Evolutionary conservation across 2,113 vertebrate species (phyloP).

Genomic region (Conger conger): DNA sequence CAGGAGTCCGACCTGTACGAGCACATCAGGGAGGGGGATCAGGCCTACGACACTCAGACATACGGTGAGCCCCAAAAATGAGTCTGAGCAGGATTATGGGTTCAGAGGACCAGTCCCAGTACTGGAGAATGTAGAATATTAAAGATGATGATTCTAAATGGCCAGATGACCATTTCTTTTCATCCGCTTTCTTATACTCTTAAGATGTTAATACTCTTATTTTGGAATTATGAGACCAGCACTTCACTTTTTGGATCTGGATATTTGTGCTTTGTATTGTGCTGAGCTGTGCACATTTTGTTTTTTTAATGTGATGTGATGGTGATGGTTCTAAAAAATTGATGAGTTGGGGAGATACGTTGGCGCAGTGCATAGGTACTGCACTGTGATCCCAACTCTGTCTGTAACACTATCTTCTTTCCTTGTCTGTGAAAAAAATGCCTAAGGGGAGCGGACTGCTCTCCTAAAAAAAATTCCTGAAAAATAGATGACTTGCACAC

Average conservation of each 20-base stretch:
- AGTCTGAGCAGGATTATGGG: too few species aligned
- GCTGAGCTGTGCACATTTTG: neutral
- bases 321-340: neutral
- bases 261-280: neutral
- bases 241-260: neutral
- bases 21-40: constrained; percentile 77
- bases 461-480: too few species aligned
- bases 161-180: neutral
- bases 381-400: too few species aligned
- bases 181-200: neutral
- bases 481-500: neutral
- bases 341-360: neutral
- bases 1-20: constrained; percentile 86
- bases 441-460: too few species aligned
- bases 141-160: neutral
- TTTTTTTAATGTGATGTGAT: neutral
- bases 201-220: neutral
- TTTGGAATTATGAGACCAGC: neutral
- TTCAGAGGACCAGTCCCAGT: neutral
- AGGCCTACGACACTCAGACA: constrained; percentile 84
- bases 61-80: constrained; percentile 72
- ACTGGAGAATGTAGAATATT: neutral
- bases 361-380: too few species aligned
- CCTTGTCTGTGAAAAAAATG: too few species aligned
- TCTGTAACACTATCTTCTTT: too few species aligned